Conservation (phyloP, 2,113 vertebrate species). For the Myrmecobius fasciatus region DNA sequence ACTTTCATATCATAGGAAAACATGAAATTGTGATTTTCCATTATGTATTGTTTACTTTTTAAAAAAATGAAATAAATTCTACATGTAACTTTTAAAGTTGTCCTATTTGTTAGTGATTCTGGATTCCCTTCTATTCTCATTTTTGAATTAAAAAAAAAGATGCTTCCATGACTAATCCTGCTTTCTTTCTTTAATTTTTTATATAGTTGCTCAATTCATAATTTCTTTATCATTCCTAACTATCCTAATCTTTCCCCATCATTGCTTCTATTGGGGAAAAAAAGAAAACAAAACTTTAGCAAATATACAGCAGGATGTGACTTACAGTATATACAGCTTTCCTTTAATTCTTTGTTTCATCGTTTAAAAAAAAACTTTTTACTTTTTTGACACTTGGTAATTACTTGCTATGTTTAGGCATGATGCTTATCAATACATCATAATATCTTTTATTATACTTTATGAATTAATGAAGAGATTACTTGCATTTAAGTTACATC, state of each 20-base stretch:
- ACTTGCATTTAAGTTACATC: background rate
- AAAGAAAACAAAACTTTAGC: background rate
- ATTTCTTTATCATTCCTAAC: background rate
- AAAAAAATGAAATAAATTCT: background rate
- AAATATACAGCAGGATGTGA: background rate
- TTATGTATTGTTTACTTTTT: background rate
- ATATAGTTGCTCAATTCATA: background rate
- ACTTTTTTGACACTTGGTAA: background rate
- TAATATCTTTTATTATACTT: background rate
- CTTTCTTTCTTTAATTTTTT: background rate
- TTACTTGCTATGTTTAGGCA: background rate
- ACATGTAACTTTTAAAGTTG: background rate
- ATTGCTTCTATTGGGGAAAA: background rate
- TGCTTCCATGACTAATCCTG: background rate
- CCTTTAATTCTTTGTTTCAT: conserved; percentile 7
- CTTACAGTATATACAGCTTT: background rate
- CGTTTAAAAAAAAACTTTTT: background rate
- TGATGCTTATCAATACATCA: background rate
- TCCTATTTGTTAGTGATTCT: background rate
- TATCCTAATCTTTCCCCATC: background rate
- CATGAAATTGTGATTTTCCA: background rate
- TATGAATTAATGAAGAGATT: background rate
- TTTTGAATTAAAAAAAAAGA: background rate
- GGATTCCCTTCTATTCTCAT: background rate
- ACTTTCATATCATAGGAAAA: background rate